phyloP scores from a whole-genome alignment of 2,888 invertebrate genomes.

The Netelia virgata region DNA sequence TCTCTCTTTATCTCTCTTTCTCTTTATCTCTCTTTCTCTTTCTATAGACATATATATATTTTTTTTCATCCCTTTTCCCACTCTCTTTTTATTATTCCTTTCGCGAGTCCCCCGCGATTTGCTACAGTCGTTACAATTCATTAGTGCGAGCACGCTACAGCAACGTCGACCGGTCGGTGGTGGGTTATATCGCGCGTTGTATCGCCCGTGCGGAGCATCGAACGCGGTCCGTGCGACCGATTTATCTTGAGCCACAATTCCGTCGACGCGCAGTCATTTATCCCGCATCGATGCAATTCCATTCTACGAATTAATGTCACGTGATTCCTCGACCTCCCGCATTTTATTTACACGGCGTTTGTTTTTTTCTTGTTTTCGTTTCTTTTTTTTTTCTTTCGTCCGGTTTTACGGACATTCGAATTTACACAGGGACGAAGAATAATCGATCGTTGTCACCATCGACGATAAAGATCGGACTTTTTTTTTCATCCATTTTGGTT shows the following conservation, averaged over 20 bases:
- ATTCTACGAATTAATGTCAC: conserved; percentile 52
- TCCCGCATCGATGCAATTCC: conserved; percentile 59
- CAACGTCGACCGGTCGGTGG: conserved; percentile 25
- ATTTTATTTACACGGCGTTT: conserved; percentile 5
- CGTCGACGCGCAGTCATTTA: conserved; percentile 52
- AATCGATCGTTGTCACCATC: too few relatives aligned
- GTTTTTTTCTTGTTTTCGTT: neutral
- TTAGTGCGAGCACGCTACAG: conserved; percentile 74
- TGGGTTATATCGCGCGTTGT: conserved; percentile 51
- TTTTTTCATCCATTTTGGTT: too few relatives aligned
- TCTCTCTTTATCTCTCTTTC: too few relatives aligned
- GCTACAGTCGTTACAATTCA: conserved; percentile 77
- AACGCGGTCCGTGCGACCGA: conserved; percentile 51
- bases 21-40: conserved; percentile 1
- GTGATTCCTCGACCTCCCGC: neutral
- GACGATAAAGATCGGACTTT: too few relatives aligned
- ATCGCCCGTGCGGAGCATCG: conserved; percentile 21
- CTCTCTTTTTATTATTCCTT: conserved; percentile 52
- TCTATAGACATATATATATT: neutral
- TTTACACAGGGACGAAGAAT: too few relatives aligned
- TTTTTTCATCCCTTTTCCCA: neutral
- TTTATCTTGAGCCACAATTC: conserved; percentile 63
- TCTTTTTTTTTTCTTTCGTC: neutral
- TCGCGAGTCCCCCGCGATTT: conserved; percentile 71
- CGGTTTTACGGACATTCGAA: too few relatives aligned